phyloP scores from a whole-genome alignment of 2,113 vertebrate genomes.

The Chrysemys picta region DNA sequence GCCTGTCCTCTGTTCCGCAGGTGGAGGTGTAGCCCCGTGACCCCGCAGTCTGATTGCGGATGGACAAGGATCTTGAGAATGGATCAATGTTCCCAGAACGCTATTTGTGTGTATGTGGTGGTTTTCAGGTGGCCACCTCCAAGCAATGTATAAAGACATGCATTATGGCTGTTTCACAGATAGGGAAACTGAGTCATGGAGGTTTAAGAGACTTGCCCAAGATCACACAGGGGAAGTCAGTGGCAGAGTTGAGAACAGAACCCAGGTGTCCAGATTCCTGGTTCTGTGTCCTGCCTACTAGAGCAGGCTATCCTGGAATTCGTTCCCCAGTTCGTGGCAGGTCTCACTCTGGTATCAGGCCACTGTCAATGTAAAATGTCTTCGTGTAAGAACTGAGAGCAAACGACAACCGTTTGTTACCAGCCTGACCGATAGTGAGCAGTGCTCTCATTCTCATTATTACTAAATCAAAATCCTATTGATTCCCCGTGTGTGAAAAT shows the following conservation, averaged over 20 bases:
- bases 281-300: background rate
- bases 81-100: background rate
- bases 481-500: constrained; percentile 54
- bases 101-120: background rate
- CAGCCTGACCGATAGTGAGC: constrained; percentile 29
- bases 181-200: background rate
- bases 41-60: background rate
- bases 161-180: background rate
- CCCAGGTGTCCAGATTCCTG: background rate
- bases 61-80: background rate
- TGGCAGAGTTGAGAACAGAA: background rate
- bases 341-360: fast-evolving
- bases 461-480: constrained; percentile 57
- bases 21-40: background rate
- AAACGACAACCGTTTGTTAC: background rate
- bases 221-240: background rate
- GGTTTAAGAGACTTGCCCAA: background rate
- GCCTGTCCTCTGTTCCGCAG: background rate
- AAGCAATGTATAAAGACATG: background rate
- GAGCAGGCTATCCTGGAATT: background rate
- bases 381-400: background rate
- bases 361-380: background rate
- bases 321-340: fast-evolving
- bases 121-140: background rate
- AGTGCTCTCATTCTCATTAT: constrained; percentile 26